Evolutionary conservation across 2,888 invertebrate genomes (phyloP), one percentile per base, ranked within the genome.

Genomic region (Cataglyphis rosenhaueri): DNA sequence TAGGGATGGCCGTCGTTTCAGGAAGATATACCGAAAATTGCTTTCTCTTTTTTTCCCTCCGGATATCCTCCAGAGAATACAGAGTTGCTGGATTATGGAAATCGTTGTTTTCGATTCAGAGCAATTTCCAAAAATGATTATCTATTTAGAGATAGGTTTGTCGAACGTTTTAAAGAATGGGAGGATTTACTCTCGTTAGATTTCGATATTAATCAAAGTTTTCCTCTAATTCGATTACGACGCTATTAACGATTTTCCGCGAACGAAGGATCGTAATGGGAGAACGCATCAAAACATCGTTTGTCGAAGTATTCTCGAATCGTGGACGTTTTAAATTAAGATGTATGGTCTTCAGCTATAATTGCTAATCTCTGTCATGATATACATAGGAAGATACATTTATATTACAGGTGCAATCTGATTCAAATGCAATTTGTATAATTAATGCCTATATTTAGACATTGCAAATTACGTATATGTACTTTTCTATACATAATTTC

Each of bases 21-120:
- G 78, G 9, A 32, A 82, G 64, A 76, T 78, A 35, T 71, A 70
- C 32, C 78, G 44, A 78, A 52, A 52, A 70, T 59, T 81, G 25
- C 35, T 21, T 66, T 35, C 38, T 62, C 55, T 62, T 57, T 8
- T 18, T n/a, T 61, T 32, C 8, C n/a, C 32, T 15, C 25, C 35
- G n/a, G 35, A 65, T 32, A n/a, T 81, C 35, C 32, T 35, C 32
- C 32, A 35, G 25, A 41, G 38, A 21, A 41, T n/a, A n/a, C 44
- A 21, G 21, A 21, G 3, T 4, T 12, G 65, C 52, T 18, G 38
- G 52, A n/a, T 29, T 18, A 15, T 66, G 9, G 10, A 52, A n/a
- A 38, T 38, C n/a, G 29, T 35, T 25, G 57, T n/a, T 35, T 59
- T 41, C 35, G 38, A 71, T 59, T 12, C 10, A 8, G 57, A 70